Base-by-base conservation (phyloP, 2,113 vertebrate genomes). In the Drymodes brunneopygia region DNA sequence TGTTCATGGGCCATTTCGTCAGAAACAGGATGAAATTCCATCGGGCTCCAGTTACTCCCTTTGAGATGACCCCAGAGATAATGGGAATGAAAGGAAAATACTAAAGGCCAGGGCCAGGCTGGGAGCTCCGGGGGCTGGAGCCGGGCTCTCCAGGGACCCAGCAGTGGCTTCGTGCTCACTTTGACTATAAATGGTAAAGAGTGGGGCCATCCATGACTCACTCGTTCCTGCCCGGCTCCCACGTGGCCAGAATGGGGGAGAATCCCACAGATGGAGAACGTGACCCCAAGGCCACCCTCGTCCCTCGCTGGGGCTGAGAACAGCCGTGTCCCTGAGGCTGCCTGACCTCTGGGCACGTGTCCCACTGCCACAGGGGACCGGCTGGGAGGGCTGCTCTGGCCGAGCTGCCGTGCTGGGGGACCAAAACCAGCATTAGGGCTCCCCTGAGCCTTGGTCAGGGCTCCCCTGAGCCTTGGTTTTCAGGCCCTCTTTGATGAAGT, bases 181-280 rank as follows among this genome's bases (percentile, higher is more conserved):
- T 77, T 96, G 96, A 94, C 97, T 94, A 95, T 97, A 97, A 97
- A 96, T 97, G 97, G 97, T 96, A 96, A 97, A 91, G 91, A 79
- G 69, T 93, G 56, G 86, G 56, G 78, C 74, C 1, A 9, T 58
- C 95, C 13, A 13, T 95, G 96, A 96, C 91, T 96, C 97, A 94
- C 64, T 95, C 13, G 54, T 97, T 92, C 92, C 97, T 95, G 85
- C 85, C 0, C 1, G 54, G 70, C 78, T 97, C 85, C 95, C 88
- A 74, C 44, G n/a, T 96, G 95, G 92, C 91, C 60, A 0, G 90
- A 94, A 79, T 86, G 69, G 92, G 90, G 89, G 86, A 95, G 90
- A 95, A 95, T 95, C 89, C 81, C 92, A 72, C 70, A 66, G 91
- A 94, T 88, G 86, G 94, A 58, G 90, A 89, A 82, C 51, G 20